Percentiles rank a stretch among this genome's conserved stretches.
Conservation (phyloP, 2,888 invertebrate genomes). For the Drosophila maculinotata region DNA sequence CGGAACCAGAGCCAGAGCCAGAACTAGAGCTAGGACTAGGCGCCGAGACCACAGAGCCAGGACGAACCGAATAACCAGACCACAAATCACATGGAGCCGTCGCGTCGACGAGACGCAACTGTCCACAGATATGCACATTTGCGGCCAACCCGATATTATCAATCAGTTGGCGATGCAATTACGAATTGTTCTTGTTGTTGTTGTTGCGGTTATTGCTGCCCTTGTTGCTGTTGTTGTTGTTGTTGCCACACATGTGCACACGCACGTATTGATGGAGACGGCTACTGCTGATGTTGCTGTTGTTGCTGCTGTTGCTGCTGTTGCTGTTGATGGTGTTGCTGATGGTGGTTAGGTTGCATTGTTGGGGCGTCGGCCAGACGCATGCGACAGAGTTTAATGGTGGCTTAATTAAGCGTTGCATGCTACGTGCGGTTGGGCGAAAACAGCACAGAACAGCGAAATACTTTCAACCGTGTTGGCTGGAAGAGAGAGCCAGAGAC, state of each 20-base stretch:
- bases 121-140: slow-evolving; percentile 64
- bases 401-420: slow-evolving; percentile 76
- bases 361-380: slow-evolving; percentile 31
- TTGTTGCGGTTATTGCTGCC: background rate
- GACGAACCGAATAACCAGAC: background rate
- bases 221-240: slow-evolving; percentile 3
- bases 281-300: background rate
- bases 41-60: background rate
- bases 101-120: slow-evolving; percentile 35
- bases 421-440: slow-evolving; percentile 64
- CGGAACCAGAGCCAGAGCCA: no score
- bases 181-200: slow-evolving; percentile 25
- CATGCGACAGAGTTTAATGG: slow-evolving; percentile 67
- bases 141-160: slow-evolving; percentile 55
- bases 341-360: slow-evolving; percentile 29
- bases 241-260: background rate
- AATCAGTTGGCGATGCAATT: slow-evolving; percentile 62
- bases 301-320: slow-evolving; percentile 2
- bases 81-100: slow-evolving; percentile 45
- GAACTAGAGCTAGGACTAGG: no score
- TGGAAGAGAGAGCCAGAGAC: no score
- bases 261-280: no score
- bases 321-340: slow-evolving; percentile 26
- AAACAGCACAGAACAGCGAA: slow-evolving; percentile 53
- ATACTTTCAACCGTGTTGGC: slow-evolving; percentile 54